Evolutionary conservation across 1,140 invertebrate species (phyloP).

Genomic region (Homarus americanus): DNA sequence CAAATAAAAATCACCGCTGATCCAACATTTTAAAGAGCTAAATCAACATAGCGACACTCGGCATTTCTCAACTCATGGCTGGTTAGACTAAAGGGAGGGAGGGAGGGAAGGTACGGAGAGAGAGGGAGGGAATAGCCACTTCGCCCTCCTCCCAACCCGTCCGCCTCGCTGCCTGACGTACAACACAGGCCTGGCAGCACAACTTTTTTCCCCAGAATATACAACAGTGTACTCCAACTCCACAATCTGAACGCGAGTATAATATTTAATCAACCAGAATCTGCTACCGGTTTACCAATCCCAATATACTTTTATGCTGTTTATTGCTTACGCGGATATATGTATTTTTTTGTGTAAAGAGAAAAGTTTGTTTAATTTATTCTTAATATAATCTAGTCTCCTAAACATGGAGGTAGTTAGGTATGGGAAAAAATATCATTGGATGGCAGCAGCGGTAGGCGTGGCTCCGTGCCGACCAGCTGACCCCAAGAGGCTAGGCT

Average conservation of each 20-base stretch:
- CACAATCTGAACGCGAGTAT: no score
- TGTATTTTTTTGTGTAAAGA: no score
- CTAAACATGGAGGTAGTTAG: neutral
- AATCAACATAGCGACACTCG: constrained; percentile 17
- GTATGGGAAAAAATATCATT: neutral
- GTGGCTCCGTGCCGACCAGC: constrained; percentile 6
- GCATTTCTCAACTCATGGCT: constrained; percentile 14
- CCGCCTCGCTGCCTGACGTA: constrained; percentile 2
- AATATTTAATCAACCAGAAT: no score
- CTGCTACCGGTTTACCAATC: no score
- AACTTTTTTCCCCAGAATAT: neutral
- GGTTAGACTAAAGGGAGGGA: constrained; percentile 12
- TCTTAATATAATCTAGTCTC: no score
- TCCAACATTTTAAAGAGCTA: neutral
- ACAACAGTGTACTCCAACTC: neutral
- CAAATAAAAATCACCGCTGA: constrained; percentile 1
- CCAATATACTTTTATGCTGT: no score
- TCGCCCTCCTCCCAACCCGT: neutral
- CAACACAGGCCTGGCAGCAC: constrained; percentile 2
- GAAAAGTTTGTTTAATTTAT: no score
- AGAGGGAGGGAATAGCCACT: constrained; percentile 2
- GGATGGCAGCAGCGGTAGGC: neutral
- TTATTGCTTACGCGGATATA: no score
- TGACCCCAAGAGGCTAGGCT: neutral
- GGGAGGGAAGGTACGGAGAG: neutral